Evolutionary conservation across 1,140 invertebrate species (phyloP), one percentile per base, ranked within the genome.

Genomic region (Drosophila ironensis): DNA sequence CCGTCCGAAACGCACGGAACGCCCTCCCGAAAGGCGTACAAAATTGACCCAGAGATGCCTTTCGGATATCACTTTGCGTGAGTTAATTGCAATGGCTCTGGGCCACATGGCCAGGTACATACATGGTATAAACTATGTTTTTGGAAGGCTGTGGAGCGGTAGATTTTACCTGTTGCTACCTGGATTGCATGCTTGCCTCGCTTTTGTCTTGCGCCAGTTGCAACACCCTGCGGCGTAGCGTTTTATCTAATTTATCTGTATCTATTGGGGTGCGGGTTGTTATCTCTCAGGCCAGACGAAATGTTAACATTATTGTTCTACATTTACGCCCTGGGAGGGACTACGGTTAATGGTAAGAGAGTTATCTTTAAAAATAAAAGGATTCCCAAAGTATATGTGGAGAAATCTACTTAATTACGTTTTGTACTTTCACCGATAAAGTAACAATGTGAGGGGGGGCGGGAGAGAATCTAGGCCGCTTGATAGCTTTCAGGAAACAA

Each of bases 61-160:
- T 68, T 54, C 33, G 33, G 54, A 60, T 61, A 66, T 54, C 37
- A 27, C 51, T 40, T 64, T 69, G 72, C 54, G 50, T 66, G 66
- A 68, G 69, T 72, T 82, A 72, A 81, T 81, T 77, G 61, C 77
- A 77, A 73, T 73, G 64, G 76, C 54, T 33, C 38, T 50, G 30
- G 63, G 19, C n/a, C n/a, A n/a, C n/a, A n/a, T n/a, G n/a, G 59
- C 76, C 76, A 69, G 75, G 80, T 69, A 67, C 24, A 7, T 19
- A 22, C 35, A 9, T n/a, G n/a, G n/a, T n/a, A n/a, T n/a, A n/a
- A n/a, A n/a, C 35, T 64, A n/a, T 25, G 8, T 37, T 7, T 16
- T 12, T 33, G 17, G 45, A 17, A 22, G 9, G n/a, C 19, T 24
- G 16, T 14, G 16, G 27, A 33, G 46, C 47, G 38, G 20, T 38